Evolutionary conservation across 1,140 invertebrate species (phyloP).

Genomic region (Scaptodrosophila lebanonensis): DNA sequence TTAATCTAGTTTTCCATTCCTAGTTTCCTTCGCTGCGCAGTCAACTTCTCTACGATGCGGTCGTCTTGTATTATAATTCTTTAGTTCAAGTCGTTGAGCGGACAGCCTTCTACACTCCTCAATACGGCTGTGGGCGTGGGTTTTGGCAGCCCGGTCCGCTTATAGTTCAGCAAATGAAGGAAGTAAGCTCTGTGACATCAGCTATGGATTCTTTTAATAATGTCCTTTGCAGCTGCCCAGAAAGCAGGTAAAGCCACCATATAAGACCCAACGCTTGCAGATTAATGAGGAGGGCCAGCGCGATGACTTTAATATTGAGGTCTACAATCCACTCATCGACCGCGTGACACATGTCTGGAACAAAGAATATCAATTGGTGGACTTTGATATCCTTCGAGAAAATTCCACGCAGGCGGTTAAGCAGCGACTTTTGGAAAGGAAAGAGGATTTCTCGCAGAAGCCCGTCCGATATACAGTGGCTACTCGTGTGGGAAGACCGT

Average conservation of each 20-base stretch:
- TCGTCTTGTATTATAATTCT: constrained; percentile 82
- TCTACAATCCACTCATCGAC: constrained; percentile 79
- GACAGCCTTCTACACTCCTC: constrained; percentile 40
- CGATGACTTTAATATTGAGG: constrained; percentile 85
- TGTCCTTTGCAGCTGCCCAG: constrained; percentile 34
- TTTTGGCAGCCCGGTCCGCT: constrained; percentile 60
- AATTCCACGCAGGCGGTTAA: constrained; percentile 50
- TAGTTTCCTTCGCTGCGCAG: constrained; percentile 40
- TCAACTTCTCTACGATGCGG: constrained; percentile 83
- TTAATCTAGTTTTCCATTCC: no score
- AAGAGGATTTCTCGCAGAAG: constrained; percentile 61
- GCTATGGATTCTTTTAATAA: background rate
- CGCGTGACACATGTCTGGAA: constrained; percentile 62
- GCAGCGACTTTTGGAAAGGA: constrained; percentile 33
- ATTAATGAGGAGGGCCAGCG: constrained; percentile 86
- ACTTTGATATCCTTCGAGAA: constrained; percentile 40
- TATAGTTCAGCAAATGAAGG: constrained; percentile 61
- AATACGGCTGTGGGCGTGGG: constrained; percentile 47
- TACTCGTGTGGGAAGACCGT: constrained; percentile 62
- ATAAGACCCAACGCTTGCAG: constrained; percentile 79
- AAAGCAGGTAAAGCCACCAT: constrained; percentile 49
- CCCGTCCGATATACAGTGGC: constrained; percentile 53
- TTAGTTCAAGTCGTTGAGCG: constrained; percentile 66
- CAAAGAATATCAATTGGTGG: constrained; percentile 49
- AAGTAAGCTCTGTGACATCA: constrained; percentile 14